Evolutionary conservation across 2,888 invertebrate genomes (phyloP).

Genomic region (Epinotia nisella): DNA sequence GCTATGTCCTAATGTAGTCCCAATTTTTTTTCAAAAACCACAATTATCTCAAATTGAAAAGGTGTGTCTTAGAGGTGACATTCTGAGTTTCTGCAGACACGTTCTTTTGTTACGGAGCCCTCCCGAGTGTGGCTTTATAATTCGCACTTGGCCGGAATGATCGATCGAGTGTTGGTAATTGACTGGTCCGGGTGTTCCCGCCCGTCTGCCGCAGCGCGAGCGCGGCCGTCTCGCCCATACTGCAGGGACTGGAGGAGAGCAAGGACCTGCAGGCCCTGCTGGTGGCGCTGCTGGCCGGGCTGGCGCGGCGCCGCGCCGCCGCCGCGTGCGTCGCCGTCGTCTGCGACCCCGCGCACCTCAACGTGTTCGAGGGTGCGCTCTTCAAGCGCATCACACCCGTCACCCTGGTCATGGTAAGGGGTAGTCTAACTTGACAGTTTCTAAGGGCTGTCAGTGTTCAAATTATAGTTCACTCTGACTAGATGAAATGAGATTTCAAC

Average conservation of each 20-base stretch:
- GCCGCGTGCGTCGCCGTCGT: conserved; percentile 83
- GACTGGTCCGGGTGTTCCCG: not conserved
- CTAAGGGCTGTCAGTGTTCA: too few relatives aligned
- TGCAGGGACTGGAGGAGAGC: conserved; percentile 57
- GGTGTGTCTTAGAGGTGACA: too few relatives aligned
- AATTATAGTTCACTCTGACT: too few relatives aligned
- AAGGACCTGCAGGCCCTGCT: conserved; percentile 68
- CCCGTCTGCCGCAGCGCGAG: conserved; percentile 50
- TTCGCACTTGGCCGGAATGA: too few relatives aligned
- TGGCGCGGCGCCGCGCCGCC: conserved; percentile 61
- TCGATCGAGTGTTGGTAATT: too few relatives aligned
- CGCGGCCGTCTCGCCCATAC: conserved; percentile 56
- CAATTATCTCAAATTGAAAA: too few relatives aligned
- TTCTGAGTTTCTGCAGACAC: too few relatives aligned
- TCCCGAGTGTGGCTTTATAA: too few relatives aligned
- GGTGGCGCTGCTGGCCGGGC: conserved; percentile 63
- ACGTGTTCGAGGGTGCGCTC: conserved; percentile 78
- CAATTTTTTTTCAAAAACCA: too few relatives aligned
- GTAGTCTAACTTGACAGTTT: not conserved
- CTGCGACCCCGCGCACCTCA: conserved; percentile 81
- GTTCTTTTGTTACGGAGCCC: too few relatives aligned
- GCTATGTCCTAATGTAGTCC: too few relatives aligned
- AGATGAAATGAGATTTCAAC: too few relatives aligned
- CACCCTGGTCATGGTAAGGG: conserved; percentile 82
- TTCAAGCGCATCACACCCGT: conserved; percentile 73